Evolutionary conservation across 2,113 vertebrate species (phyloP), one percentile per base, ranked within the genome.

Genomic region (Trematomus loennbergii): DNA sequence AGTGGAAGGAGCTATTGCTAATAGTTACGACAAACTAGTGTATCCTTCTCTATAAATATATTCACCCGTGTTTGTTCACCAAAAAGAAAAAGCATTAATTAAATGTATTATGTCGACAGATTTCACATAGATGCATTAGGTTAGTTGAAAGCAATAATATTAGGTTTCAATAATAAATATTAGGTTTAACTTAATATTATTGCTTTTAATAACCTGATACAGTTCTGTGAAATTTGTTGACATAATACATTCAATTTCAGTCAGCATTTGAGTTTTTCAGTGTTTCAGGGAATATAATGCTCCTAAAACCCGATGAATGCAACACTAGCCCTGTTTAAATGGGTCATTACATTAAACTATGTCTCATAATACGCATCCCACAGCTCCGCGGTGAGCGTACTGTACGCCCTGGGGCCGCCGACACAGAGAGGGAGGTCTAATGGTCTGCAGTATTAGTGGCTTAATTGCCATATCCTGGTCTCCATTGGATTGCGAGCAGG

Each of bases 401-500:
- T 82, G 71, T 77, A 68, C 68, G 79, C 90, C 86, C 85, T 67
- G 72, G 61, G 84, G 90, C 90, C 77, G 75, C 84, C 25, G 74
- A 49, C 75, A 81, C 87, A 84, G 65, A 89, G 78, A 85, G 88
- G 89, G 92, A 88, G 88, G 84, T 93, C 92, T 93, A 93, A 94
- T 93, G 83, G 90, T 85, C 90, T 84, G 82, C 87, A 86, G 90
- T 90, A 94, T 94, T 94, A 94, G 91, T 79, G 88, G 93, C 87
- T 92, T 94, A 95, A 95, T 95, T 93, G 93, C 89, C 93, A 88
- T 89, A 87, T 91, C 90, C 90, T 72, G 78, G 79, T 92, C 91
- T 90, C 92, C 63, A 29, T 43, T 92, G 92, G 90, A 87, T 89
- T 88, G 87, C 82, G 77, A 86, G 81, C 64, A 67, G 77, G 70